Conservation (phyloP, 2,113 vertebrate species). For the Marmota monax region DNA sequence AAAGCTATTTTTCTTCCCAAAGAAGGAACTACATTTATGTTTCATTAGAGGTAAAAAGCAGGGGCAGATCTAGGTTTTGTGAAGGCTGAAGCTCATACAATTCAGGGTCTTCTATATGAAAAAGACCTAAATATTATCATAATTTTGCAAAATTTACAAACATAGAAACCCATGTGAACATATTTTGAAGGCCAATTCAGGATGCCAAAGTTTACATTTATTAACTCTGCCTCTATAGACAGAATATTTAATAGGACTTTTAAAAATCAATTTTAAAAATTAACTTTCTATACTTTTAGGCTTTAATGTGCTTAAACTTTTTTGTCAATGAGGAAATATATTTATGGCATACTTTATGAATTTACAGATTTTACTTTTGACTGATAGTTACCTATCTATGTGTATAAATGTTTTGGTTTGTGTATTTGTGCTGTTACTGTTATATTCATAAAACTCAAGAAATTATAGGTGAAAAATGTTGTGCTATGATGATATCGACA, state of each 20-base stretch:
- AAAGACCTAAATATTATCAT: neutral
- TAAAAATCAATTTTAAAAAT: neutral
- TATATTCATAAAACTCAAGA: neutral
- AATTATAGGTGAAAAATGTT: neutral
- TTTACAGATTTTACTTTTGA: conserved; percentile 16
- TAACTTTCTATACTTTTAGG: neutral
- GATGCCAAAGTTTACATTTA: neutral
- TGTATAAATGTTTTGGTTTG: neutral
- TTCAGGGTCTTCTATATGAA: neutral
- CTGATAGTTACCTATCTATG: neutral
- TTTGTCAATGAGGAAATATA: neutral
- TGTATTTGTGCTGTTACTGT: neutral
- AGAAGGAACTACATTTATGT: conserved; percentile 10
- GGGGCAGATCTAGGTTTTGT: neutral
- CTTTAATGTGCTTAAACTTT: neutral
- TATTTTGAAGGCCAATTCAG: neutral
- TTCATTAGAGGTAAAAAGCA: conserved; percentile 20
- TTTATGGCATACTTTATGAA: neutral
- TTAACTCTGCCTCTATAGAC: neutral
- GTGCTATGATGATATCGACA: neutral
- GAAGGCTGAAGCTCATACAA: neutral
- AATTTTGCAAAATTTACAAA: conserved; percentile 31
- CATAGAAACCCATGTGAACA: neutral
- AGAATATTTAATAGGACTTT: neutral
- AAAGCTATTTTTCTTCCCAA: neutral